Base-by-base conservation (phyloP, 1,140 invertebrate species). In the Halesus radiatus region DNA sequence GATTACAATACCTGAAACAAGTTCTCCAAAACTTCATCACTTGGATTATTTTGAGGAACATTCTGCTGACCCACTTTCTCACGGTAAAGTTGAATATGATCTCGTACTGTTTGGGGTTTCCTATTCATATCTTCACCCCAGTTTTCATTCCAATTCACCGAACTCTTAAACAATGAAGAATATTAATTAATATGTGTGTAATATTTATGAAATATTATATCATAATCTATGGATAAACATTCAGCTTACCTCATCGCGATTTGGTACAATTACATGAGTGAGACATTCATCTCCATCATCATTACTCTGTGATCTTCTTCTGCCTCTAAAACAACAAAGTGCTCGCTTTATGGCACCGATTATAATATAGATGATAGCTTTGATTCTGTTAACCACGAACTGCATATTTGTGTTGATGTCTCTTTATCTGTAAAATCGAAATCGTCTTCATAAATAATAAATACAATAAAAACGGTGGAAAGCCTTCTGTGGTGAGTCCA, bases 31-130 rank as follows among this genome's bases (percentile, higher is more conserved):
- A 74, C 72, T 56, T 84, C 62, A 62, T 84, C 70, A 68, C 82
- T 78, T 50, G 77, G 32, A 60, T 80, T 73, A 58, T 70, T 72
- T 37, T 81, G 80, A 52, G 58, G 75, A 37, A 74, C 32, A 52
- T 77, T 74, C 5, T 80, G 16, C 16, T 84, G 80, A 29, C 75
- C 70, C 18, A 84, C 79, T 77, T 82, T 81, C 29, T 84, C 80
- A 52, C 83, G 76, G 56, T 84, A 84, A 60, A 82, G 60, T 62
- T 84, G 83, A 32, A 84, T 84, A 56, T 84, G 83, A 78, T 84
- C 83, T 82, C 80, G 78, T 16, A 84, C 81, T 22, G 83, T 84
- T 76, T 84, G 83, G n/a, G 83, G 83, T 72, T 77, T 75, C 26
- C 58, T 79, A 29, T 62, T 75, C 29, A 26, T 50, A 15, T 75